phyloP scores from a whole-genome alignment of 2,888 invertebrate genomes.

The Caenorhabditis becei region DNA sequence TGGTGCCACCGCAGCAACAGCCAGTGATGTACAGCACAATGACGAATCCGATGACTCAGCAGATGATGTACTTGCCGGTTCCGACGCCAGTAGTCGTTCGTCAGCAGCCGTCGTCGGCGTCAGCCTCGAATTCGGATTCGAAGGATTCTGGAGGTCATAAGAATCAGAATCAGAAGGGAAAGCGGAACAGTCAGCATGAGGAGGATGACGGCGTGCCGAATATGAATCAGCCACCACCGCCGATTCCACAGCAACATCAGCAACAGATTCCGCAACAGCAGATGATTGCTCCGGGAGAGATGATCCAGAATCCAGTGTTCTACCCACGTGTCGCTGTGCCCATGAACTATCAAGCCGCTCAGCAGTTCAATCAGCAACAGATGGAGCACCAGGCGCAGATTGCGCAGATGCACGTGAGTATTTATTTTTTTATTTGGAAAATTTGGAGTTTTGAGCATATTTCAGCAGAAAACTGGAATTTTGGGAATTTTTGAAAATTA shows the following conservation, averaged over 20 bases:
- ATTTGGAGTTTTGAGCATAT: too few relatives aligned
- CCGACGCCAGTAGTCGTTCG: slow-evolving; percentile 34
- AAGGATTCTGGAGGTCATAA: background rate
- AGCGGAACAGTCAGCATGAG: slow-evolving; percentile 41
- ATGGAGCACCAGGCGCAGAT: too few relatives aligned
- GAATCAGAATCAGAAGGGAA: slow-evolving; percentile 10
- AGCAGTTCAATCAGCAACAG: too few relatives aligned
- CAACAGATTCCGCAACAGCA: slow-evolving; percentile 22
- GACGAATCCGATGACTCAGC: background rate
- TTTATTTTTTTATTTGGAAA: too few relatives aligned
- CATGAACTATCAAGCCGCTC: too few relatives aligned
- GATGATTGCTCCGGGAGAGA: background rate
- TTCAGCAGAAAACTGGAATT: too few relatives aligned
- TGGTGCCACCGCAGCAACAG: background rate
- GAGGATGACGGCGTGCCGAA: background rate
- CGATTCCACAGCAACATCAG: slow-evolving; percentile 24
- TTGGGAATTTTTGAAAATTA: too few relatives aligned
- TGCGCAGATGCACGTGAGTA: too few relatives aligned
- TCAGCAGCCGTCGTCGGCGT: background rate
- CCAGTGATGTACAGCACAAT: slow-evolving; percentile 3
- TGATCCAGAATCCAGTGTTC: too few relatives aligned
- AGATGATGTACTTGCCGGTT: slow-evolving; percentile 23
- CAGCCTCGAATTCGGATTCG: background rate
- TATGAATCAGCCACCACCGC: slow-evolving; percentile 5
- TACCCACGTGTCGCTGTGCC: too few relatives aligned